phyloP scores from a whole-genome alignment of 2,797 vertebrate species.

The Enteromius paludinosus region DNA sequence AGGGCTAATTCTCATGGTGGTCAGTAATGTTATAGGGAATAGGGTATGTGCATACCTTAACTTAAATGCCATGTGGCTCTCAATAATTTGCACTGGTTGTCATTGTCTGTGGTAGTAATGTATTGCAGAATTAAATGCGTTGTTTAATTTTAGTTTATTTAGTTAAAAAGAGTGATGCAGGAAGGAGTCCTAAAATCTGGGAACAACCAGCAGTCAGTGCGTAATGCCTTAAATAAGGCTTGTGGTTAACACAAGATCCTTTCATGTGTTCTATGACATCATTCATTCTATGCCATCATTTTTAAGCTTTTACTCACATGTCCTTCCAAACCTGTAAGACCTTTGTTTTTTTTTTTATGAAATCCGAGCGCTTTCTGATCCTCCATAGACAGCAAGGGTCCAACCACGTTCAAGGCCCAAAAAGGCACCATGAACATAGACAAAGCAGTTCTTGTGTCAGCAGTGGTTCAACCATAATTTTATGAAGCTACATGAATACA shows the following conservation, averaged over 20 bases:
- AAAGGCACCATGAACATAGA: no score
- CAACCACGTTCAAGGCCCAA: no score
- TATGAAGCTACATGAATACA: no score
- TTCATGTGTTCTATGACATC: background rate
- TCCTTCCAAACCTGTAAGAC: no score
- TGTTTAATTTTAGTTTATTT: background rate
- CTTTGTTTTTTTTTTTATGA: no score
- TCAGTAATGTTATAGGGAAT: constrained; percentile 1
- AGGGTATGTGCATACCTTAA: background rate
- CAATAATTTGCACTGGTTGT: background rate
- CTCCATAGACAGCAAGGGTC: no score
- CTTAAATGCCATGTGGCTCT: background rate
- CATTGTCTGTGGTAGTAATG: background rate
- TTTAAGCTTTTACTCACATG: background rate
- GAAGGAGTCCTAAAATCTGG: background rate
- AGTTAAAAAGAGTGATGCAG: background rate
- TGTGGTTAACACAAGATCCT: background rate
- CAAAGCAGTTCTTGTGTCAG: no score
- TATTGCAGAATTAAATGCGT: background rate
- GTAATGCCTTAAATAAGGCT: background rate
- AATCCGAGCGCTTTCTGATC: no score
- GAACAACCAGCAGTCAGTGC: background rate
- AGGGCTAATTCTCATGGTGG: background rate
- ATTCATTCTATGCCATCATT: background rate
- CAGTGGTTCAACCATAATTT: no score